These are phyloP conservation scores for Cyanistes caeruleus DNA, from an alignment of 2,113 vertebrate species.

Conservation along the genomic window DNA sequence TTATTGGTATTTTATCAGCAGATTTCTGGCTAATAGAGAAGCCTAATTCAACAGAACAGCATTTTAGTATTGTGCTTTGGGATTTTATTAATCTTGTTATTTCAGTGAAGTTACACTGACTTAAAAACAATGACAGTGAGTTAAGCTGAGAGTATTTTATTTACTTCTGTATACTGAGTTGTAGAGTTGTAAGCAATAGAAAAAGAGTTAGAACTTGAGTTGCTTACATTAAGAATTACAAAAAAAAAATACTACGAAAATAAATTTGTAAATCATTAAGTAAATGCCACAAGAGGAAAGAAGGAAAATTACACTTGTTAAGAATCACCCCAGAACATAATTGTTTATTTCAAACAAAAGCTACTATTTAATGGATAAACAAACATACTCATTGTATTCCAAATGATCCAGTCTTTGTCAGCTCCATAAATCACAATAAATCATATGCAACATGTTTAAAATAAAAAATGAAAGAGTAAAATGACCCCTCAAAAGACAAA, in stretches of 20 bases:
- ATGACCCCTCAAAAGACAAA: not conserved
- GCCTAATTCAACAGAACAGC: not conserved
- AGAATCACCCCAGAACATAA: not conserved
- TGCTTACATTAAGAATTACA: not conserved
- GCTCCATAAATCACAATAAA: not conserved
- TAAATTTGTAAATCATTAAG: not conserved
- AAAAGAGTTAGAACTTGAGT: not conserved
- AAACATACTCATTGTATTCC: not conserved
- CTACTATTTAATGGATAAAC: not conserved
- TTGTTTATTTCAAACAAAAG: not conserved
- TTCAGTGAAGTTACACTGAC: not conserved
- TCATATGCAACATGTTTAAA: not conserved
- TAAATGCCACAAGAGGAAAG: not conserved
- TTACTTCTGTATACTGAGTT: not conserved
- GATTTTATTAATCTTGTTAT: not conserved
- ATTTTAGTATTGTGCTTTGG: not conserved
- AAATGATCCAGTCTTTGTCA: not conserved
- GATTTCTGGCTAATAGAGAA: not conserved
- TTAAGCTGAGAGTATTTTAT: not conserved
- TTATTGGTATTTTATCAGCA: not conserved
- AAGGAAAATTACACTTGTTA: not conserved
- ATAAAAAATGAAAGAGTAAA: not conserved
- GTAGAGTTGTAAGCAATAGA: not conserved
- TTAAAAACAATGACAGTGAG: not conserved
- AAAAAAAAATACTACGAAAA: not conserved